These are phyloP conservation scores for Strigamia maritima DNA, from an alignment of 2,888 invertebrate genomes.

Conservation along the genomic window DNA sequence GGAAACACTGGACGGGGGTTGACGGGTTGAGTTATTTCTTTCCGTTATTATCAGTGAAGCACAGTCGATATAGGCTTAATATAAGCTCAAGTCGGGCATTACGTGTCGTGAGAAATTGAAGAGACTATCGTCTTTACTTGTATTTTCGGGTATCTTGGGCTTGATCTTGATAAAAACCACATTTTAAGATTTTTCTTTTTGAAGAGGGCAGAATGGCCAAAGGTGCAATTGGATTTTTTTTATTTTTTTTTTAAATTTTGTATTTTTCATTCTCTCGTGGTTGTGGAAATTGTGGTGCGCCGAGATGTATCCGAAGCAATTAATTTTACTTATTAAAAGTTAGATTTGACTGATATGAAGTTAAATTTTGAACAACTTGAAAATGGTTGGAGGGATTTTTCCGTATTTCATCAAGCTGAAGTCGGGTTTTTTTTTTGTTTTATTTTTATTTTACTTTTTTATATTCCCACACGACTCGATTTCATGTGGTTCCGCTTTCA, in stretches of 20 bases:
- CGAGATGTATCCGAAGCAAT: background rate
- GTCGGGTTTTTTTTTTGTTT: background rate
- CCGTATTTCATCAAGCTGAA: no score
- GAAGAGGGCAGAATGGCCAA: background rate
- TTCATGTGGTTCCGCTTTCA: constrained; percentile 14
- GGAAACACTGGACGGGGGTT: background rate
- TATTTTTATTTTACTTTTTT: no score
- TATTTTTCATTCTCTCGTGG: background rate
- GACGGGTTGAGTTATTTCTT: background rate
- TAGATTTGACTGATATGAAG: background rate
- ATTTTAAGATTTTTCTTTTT: background rate
- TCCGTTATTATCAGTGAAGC: background rate
- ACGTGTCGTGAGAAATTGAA: background rate
- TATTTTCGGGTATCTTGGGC: background rate
- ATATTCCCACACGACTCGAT: constrained; percentile 3
- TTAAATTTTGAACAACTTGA: background rate
- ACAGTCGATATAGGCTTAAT: background rate
- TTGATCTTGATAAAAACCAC: background rate
- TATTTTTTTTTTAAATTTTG: background rate
- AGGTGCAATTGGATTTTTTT: background rate
- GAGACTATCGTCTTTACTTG: background rate
- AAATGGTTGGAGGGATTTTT: background rate
- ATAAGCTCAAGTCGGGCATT: background rate
- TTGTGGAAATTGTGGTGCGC: background rate
- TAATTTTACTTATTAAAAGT: background rate